phyloP scores from a whole-genome alignment of 2,888 invertebrate species.

The Drosophila ustulata region DNA sequence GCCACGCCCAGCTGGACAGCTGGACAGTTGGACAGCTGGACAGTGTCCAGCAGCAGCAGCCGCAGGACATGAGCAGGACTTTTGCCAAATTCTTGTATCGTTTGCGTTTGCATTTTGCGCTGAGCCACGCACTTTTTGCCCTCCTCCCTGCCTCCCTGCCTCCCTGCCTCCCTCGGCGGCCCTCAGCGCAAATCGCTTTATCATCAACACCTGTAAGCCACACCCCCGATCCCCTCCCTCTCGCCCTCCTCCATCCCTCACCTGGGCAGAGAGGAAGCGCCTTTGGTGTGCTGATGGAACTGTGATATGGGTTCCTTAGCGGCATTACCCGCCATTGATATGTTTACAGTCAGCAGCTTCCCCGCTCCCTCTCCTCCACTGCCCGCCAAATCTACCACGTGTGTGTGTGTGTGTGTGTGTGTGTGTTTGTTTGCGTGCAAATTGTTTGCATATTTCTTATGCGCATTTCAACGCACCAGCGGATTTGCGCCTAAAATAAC shows the following conservation, averaged over 20 bases:
- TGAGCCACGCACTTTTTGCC: conserved; percentile 54
- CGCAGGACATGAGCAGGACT: conserved; percentile 18
- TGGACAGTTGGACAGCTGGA: conserved; percentile 1
- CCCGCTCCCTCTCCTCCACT: not conserved
- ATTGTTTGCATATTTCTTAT: conserved; percentile 70
- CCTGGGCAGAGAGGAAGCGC: not conserved
- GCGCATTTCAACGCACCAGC: conserved; percentile 55
- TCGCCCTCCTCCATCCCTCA: not conserved
- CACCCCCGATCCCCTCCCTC: not conserved
- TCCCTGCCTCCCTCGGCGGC: not conserved
- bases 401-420: conserved; percentile 5
- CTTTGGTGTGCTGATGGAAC: conserved; percentile 40
- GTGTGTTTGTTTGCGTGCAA: conserved; percentile 35
- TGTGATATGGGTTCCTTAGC: conserved; percentile 54
- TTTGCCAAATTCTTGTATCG: conserved; percentile 33
- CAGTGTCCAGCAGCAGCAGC: not conserved
- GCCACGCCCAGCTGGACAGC: conserved; percentile 17
- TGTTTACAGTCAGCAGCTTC: conserved; percentile 53
- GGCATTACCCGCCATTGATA: conserved; percentile 63
- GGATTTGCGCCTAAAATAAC: conserved; percentile 61
- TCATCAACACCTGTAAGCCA: conserved; percentile 66
- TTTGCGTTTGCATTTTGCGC: conserved; percentile 45
- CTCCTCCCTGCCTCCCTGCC: not conserved
- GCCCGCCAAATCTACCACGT: not conserved
- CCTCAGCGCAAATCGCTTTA: conserved; percentile 61